phyloP scores from a whole-genome alignment of 2,888 invertebrate genomes.

The Diarsia rubi region DNA sequence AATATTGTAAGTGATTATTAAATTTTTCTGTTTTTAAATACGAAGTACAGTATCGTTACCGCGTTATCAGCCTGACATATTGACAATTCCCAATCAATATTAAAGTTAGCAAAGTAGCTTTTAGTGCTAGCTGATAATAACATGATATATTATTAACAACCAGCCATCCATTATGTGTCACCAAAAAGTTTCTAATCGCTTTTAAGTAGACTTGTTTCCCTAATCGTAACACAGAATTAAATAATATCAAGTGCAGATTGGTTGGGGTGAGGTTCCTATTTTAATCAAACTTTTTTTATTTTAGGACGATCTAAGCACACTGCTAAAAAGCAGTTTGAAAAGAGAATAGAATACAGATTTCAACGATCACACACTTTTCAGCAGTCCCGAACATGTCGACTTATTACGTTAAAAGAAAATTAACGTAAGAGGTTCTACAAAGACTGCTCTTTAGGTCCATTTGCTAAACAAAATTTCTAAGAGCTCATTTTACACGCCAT shows the following conservation, averaged over 20 bases:
- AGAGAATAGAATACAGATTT: not conserved
- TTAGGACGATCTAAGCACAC: not conserved
- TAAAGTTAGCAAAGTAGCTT: constrained; percentile 31
- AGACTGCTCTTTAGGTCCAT: constrained; percentile 53
- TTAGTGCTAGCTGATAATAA: constrained; percentile 42
- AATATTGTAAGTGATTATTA: not conserved
- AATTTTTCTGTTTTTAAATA: constrained; percentile 10
- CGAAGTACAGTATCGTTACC: constrained; percentile 6
- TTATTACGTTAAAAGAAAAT: constrained; percentile 46
- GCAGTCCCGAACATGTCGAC: constrained; percentile 1
- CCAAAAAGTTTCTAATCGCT: constrained; percentile 20
- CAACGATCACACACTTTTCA: not conserved
- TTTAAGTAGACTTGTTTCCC: constrained; percentile 7
- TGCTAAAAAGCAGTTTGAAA: not conserved
- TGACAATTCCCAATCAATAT: constrained; percentile 20
- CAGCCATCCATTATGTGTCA: constrained; percentile 31
- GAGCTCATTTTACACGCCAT: constrained; percentile 31
- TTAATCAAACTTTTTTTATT: not conserved
- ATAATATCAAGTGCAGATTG: not conserved
- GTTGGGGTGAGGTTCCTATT: not conserved
- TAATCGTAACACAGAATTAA: not conserved
- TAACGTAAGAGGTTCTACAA: constrained; percentile 49
- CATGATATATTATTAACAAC: constrained; percentile 19
- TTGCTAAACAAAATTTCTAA: constrained; percentile 53
- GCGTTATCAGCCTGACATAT: constrained; percentile 26